Conservation (phyloP, 1,140 invertebrate species). For the Conus ventricosus region DNA sequence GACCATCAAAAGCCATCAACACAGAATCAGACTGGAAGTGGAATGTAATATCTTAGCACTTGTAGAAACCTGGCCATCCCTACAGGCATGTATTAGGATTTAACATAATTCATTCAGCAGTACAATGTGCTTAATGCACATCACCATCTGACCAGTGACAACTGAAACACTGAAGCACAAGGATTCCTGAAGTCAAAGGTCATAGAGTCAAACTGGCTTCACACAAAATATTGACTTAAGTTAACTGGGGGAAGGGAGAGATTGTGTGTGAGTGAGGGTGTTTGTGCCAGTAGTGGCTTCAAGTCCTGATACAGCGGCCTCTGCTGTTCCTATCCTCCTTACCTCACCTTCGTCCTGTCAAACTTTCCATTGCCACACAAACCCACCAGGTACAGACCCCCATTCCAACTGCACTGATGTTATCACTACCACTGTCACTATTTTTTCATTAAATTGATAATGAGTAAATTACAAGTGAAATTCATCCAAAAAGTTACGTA, state of each 20-base stretch:
- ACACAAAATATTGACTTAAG: not conserved
- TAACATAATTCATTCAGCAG: no score
- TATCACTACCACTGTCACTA: no score
- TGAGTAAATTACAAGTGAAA: not conserved
- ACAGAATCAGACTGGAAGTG: no score
- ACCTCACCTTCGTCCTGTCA: not conserved
- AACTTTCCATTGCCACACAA: not conserved
- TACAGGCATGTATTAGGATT: no score
- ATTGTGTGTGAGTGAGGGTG: not conserved
- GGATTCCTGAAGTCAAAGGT: not conserved
- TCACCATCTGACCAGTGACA: not conserved
- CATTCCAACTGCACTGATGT: not conserved
- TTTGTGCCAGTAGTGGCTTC: not conserved
- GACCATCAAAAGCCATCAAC: no score
- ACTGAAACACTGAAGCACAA: not conserved
- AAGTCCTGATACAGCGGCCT: not conserved
- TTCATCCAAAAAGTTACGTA: not conserved
- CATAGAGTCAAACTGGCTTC: not conserved
- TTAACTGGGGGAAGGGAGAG: no score
- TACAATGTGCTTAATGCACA: no score
- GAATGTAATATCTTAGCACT: no score
- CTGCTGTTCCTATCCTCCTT: not conserved
- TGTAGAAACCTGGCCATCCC: no score
- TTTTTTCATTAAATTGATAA: not conserved
- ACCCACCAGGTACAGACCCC: not conserved